phyloP scores from a whole-genome alignment of 1,140 invertebrate genomes.

The Scaptomyza graminum region DNA sequence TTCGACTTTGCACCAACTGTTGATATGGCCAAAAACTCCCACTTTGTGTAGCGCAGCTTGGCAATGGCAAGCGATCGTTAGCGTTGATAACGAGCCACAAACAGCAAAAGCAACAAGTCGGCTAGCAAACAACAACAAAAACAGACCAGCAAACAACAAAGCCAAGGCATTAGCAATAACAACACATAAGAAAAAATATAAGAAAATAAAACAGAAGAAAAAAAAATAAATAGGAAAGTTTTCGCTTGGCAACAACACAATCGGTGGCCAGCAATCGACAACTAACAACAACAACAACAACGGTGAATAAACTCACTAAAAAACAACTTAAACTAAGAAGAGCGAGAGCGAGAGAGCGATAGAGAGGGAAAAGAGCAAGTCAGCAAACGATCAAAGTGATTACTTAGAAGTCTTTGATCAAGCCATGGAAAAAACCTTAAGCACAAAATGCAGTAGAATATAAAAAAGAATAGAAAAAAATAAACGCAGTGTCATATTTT shows the following conservation, averaged over 20 bases:
- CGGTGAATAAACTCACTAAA: slow-evolving; percentile 48
- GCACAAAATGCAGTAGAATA: not conserved
- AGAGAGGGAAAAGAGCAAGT: slow-evolving; percentile 27
- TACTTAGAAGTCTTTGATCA: slow-evolving; percentile 28
- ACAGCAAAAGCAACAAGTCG: slow-evolving; percentile 37
- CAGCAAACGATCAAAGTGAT: slow-evolving; percentile 53
- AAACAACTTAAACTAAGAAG: not conserved
- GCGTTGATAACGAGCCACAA: slow-evolving; percentile 47
- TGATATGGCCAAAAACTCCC: slow-evolving; percentile 19
- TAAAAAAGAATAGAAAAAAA: not conserved
- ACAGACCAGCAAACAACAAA: slow-evolving; percentile 34
- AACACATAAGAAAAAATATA: slow-evolving; percentile 39
- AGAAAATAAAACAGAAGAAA: slow-evolving; percentile 12
- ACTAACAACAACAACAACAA: slow-evolving; percentile 24
- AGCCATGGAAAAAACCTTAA: not conserved
- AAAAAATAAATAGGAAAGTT: slow-evolving; percentile 43
- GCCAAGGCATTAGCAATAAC: slow-evolving; percentile 37
- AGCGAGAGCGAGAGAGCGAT: not conserved
- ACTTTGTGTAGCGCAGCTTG: slow-evolving; percentile 37
- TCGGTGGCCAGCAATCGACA: slow-evolving; percentile 17
- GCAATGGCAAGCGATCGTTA: slow-evolving; percentile 55
- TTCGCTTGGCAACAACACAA: slow-evolving; percentile 48
- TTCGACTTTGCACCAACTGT: not conserved
- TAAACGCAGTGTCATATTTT: not conserved
- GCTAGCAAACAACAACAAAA: slow-evolving; percentile 28